Base-by-base conservation (phyloP, 2,113 vertebrate species). In the Anhinga rufa region DNA sequence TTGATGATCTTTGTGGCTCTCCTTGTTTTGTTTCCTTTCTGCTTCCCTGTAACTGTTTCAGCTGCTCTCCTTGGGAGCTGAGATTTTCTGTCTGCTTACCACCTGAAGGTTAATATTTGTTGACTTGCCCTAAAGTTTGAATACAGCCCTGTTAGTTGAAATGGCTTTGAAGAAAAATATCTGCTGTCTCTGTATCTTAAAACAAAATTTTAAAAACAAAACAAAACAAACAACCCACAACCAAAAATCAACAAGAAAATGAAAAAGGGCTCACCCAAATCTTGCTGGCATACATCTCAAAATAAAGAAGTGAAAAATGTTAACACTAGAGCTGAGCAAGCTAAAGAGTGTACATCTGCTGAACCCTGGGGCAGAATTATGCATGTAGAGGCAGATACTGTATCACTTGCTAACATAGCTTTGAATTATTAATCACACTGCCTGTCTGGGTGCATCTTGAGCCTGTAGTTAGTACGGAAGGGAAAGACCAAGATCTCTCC, bases 351-450 rank as follows among this genome's bases (percentile, higher is more conserved):
- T 17, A 36, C 26, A 49, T 60, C 88, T 1, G 0, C 38, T 34
- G 58, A 70, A 61, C 29, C 78, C n/a, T 40, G n/a, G 75, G 31
- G 89, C 15, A 74, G 48, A 64, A 49, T 28, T 34, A 21, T 34
- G 40, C 12, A 26, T 17, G 25, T 36, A 64, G 58, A 71, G n/a
- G 61, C 62, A 79, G 38, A 66, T 48, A 20, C 14, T 17, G 6
- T 77, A 60, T 80, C 65, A 38, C 71, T 61, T 7, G 74, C 52
- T 94, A 68, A 69, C 58, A 72, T 1, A 42, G 22, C 55, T 90
- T 57, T 93, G 65, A 91, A 95, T 82, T 92, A 94, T 75, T 92
- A 86, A 93, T 90, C 70, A 48, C 49, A 21, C 29, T 38, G 31
- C 83, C 46, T 62, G 68, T 24, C 80, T 75, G 18, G 32, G 46